phyloP scores from a whole-genome alignment of 37 sponge, comb jelly and placozoan species.

The Beroe ovata region DNA sequence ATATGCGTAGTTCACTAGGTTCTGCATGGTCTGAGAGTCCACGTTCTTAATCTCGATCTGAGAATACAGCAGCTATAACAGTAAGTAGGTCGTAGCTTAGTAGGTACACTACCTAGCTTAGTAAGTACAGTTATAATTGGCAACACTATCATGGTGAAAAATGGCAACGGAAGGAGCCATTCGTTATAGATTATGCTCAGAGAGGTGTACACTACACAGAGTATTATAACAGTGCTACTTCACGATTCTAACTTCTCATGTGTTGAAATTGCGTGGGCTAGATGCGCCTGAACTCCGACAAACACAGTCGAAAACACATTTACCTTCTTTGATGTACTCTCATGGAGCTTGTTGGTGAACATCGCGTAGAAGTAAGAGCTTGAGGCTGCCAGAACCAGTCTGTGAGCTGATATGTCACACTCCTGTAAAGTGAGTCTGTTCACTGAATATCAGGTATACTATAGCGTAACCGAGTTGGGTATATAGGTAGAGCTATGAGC shows the following conservation, averaged over 20 bases:
- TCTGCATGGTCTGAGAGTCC: slow-evolving; percentile 68
- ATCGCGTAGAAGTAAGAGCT: slow-evolving; percentile 64
- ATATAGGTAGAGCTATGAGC: background rate
- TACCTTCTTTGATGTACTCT: slow-evolving; percentile 64
- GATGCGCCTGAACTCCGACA: too few relatives aligned
- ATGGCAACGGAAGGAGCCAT: too few relatives aligned
- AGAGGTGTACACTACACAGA: too few relatives aligned
- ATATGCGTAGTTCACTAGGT: slow-evolving; percentile 57
- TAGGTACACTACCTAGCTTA: background rate
- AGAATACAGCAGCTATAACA: background rate
- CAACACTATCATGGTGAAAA: too few relatives aligned
- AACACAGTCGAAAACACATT: too few relatives aligned
- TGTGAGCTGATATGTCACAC: slow-evolving; percentile 57
- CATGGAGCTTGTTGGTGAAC: slow-evolving; percentile 60
- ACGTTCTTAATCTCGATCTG: slow-evolving; percentile 45
- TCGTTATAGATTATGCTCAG: too few relatives aligned
- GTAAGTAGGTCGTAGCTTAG: background rate
- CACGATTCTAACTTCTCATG: too few relatives aligned
- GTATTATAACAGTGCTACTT: too few relatives aligned
- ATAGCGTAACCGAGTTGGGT: background rate
- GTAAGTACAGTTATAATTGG: too few relatives aligned
- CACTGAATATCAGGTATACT: background rate
- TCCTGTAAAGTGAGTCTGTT: background rate
- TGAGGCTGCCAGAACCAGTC: slow-evolving; percentile 32
- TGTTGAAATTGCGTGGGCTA: too few relatives aligned